phyloP scores from a whole-genome alignment of 2,797 vertebrate genomes.

The Florisuga fusca region DNA sequence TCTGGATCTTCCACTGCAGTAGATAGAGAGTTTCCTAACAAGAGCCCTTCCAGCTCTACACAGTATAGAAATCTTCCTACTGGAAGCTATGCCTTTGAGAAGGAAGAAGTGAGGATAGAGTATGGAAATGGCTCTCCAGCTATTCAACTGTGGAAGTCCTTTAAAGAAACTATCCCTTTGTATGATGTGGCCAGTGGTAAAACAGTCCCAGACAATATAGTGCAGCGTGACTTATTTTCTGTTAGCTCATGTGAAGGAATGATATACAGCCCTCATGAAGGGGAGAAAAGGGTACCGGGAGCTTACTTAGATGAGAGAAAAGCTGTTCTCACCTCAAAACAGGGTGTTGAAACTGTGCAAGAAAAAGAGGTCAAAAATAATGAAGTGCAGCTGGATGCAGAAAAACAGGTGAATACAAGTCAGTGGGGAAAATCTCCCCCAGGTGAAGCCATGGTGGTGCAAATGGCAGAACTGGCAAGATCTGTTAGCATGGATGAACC shows the following conservation, averaged over 20 bases:
- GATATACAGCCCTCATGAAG: constrained; percentile 49
- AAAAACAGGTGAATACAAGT: constrained; percentile 8
- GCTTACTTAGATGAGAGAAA: constrained; percentile 63
- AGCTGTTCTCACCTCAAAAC: constrained; percentile 5
- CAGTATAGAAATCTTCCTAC: constrained; percentile 58
- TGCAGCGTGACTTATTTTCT: constrained; percentile 57
- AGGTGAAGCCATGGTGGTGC: constrained; percentile 38
- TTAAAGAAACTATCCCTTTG: constrained; percentile 74
- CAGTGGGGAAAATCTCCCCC: background rate
- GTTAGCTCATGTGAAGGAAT: constrained; percentile 65
- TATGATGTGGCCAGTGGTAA: constrained; percentile 70
- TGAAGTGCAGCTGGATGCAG: constrained; percentile 19
- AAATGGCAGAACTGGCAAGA: constrained; percentile 32
- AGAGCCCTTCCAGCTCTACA: constrained; percentile 49
- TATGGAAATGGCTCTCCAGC: constrained; percentile 72
- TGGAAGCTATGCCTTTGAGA: constrained; percentile 73
- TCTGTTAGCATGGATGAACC: constrained; percentile 24
- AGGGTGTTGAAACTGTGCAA: constrained; percentile 19
- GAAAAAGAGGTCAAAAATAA: constrained; percentile 41
- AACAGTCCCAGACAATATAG: constrained; percentile 56
- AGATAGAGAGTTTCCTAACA: constrained; percentile 64
- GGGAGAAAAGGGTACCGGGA: constrained; percentile 48
- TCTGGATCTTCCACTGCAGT: constrained; percentile 48
- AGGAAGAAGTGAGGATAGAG: constrained; percentile 75
- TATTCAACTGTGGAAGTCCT: constrained; percentile 76